A percentile compares a stretch with the other conserved stretches of the same genome.
phyloP scores from a whole-genome alignment of 2,113 vertebrate genomes.

The Ceyx cyanopectus region DNA sequence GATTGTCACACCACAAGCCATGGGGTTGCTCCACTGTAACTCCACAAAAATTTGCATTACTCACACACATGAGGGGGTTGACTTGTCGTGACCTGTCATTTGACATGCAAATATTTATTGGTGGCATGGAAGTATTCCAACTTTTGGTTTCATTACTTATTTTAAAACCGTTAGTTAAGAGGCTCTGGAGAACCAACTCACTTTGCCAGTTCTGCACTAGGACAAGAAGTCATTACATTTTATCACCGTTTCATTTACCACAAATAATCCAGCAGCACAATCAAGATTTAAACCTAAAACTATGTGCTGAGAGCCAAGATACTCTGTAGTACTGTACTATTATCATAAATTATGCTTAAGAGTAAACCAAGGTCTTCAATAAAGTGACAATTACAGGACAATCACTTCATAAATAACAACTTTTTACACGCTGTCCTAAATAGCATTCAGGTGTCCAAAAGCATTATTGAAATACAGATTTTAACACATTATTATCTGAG shows the following conservation, averaged over 20 bases:
- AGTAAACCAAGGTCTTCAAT: not conserved
- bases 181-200: not conserved
- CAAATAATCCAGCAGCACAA: not conserved
- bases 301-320: not conserved
- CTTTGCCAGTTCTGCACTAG: not conserved
- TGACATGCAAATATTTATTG: conserved; percentile 51
- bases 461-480: not conserved
- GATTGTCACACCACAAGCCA: conserved; percentile 39
- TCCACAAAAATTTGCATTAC: conserved; percentile 38
- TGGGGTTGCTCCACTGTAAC: not conserved
- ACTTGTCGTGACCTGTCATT: conserved; percentile 36
- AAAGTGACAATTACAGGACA: not conserved
- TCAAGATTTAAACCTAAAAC: not conserved
- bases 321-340: not conserved
- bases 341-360: not conserved
- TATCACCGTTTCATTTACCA: not conserved
- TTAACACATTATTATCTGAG: not conserved
- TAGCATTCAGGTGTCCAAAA: not conserved
- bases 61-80: conserved; percentile 37
- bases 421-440: not conserved
- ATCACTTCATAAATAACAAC: not conserved
- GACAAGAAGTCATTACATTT: not conserved
- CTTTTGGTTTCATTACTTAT: conserved; percentile 35
- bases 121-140: conserved; percentile 10
- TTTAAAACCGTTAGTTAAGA: not conserved